Evolutionary conservation across 2,888 invertebrate species (phyloP).

Genomic region (Hetaerina titia): DNA sequence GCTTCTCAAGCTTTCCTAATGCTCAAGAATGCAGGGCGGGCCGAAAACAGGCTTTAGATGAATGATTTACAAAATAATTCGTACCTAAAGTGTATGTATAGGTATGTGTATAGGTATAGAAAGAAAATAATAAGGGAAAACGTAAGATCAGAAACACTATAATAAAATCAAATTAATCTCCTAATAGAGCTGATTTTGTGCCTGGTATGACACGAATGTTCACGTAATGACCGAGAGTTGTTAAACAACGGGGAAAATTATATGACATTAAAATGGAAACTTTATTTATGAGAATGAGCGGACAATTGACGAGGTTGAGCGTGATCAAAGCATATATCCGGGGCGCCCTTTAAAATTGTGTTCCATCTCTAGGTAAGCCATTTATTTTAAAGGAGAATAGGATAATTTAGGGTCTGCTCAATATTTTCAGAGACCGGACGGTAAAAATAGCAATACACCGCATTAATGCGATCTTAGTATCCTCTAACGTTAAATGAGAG

Average conservation of each 20-base stretch:
- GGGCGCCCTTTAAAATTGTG: neutral
- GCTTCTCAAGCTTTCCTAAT: neutral
- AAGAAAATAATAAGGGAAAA: neutral
- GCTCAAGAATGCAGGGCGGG: neutral
- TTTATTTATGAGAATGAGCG: neutral
- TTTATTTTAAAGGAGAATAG: neutral
- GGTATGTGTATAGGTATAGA: neutral
- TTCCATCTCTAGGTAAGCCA: neutral
- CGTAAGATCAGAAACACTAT: neutral
- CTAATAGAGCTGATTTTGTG: neutral
- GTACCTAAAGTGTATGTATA: neutral
- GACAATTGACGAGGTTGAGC: neutral
- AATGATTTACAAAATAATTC: neutral
- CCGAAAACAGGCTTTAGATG: neutral
- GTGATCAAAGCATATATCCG: neutral
- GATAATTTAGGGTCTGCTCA: neutral
- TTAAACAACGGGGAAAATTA: neutral
- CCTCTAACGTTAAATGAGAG: too few species aligned
- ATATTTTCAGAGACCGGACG: neutral
- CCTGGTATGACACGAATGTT: neutral
- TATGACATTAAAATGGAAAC: neutral
- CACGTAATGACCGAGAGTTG: neutral
- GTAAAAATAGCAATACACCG: neutral
- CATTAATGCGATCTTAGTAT: neutral
- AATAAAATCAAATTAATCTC: neutral